Percentiles rank a stretch among this genome's conserved stretches.
These are phyloP conservation scores for Alosa alosa DNA, from an alignment of 2,113 vertebrate species.

Conservation along the genomic window DNA sequence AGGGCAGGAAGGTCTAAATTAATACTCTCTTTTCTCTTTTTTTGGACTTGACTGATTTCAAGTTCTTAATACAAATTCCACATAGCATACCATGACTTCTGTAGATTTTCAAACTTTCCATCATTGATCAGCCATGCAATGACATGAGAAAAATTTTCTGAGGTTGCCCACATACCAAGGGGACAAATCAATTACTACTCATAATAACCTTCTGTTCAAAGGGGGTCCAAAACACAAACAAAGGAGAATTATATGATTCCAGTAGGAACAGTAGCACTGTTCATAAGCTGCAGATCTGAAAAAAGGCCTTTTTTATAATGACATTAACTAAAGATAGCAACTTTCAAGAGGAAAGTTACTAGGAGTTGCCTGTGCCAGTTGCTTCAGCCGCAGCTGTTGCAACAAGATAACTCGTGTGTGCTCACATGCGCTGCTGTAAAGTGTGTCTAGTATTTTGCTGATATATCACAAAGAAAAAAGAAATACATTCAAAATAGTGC, in stretches of 20 bases:
- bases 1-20: too few species aligned
- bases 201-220: neutral
- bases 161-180: neutral
- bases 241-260: neutral
- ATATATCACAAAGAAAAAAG: neutral
- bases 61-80: neutral
- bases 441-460: neutral
- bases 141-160: neutral
- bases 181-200: neutral
- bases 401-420: neutral
- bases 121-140: neutral
- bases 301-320: too few species aligned
- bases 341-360: neutral
- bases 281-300: too few species aligned
- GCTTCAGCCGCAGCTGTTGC: neutral
- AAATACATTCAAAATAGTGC: neutral
- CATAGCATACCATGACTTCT: neutral
- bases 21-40: too few species aligned
- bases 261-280: neutral
- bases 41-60: too few species aligned
- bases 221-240: neutral
- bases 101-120: neutral
- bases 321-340: neutral
- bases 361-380: neutral
- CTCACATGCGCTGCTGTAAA: neutral